Percentiles rank a stretch among this genome's conserved stretches.
phyloP scores from a whole-genome alignment of 2,888 invertebrate genomes.

The Euplagia quadripunctaria region DNA sequence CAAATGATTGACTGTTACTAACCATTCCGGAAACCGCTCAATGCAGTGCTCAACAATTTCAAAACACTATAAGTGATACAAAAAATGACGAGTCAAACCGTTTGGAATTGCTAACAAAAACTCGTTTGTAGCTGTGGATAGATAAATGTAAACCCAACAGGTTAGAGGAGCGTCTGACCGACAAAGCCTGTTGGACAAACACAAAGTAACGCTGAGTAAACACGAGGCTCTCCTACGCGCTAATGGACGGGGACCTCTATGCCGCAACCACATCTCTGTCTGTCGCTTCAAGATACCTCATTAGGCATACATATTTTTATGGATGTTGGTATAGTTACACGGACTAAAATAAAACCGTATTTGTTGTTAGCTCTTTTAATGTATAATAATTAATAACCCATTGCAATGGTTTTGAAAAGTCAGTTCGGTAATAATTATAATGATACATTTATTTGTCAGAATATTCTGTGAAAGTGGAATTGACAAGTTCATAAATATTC shows the following conservation, averaged over 20 bases:
- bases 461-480: too few relatives aligned
- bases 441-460: too few relatives aligned
- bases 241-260: slow-evolving; percentile 72
- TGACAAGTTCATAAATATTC: too few relatives aligned
- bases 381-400: not conserved
- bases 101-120: slow-evolving; percentile 50
- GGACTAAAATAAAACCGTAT: slow-evolving; percentile 19
- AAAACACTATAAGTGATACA: too few relatives aligned
- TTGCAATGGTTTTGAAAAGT: slow-evolving; percentile 6
- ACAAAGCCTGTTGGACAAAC: slow-evolving; percentile 75
- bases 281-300: slow-evolving; percentile 33
- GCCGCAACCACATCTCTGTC: slow-evolving; percentile 47
- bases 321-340: slow-evolving; percentile 15
- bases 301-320: slow-evolving; percentile 47
- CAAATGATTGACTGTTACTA: slow-evolving; percentile 50
- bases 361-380: slow-evolving; percentile 12
- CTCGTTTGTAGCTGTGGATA: slow-evolving; percentile 51
- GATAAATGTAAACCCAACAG: slow-evolving; percentile 66
- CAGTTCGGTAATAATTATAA: slow-evolving; percentile 32
- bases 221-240: slow-evolving; percentile 70
- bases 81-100: not conserved
- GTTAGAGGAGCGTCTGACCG: slow-evolving; percentile 66
- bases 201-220: slow-evolving; percentile 75
- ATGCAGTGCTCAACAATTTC: slow-evolving; percentile 30
- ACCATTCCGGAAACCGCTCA: slow-evolving; percentile 42